Percentiles rank a stretch among this genome's conserved stretches.
These are phyloP conservation scores for Girardinus metallicus DNA, from an alignment of 2,797 vertebrate genomes.

Conservation along the genomic window DNA sequence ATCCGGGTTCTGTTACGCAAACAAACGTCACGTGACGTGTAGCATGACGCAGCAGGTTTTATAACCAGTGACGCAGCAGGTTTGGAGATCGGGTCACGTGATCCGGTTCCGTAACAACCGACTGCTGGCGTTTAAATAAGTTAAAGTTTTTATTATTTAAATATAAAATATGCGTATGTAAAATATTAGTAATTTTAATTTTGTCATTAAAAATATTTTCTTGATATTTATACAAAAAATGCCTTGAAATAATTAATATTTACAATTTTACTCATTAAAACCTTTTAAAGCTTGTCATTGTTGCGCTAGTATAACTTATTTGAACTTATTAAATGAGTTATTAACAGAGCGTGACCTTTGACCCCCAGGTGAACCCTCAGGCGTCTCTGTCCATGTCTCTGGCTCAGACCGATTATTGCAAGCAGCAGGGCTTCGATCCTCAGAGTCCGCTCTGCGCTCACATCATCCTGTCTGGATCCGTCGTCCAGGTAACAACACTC, in stretches of 20 bases:
- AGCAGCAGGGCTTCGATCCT: conserved; percentile 86
- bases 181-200: too few species aligned
- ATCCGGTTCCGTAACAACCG: background rate
- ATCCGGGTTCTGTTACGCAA: background rate
- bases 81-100: conserved; percentile 25
- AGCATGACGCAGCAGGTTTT: conserved; percentile 42
- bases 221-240: too few species aligned
- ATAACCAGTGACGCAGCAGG: conserved; percentile 35
- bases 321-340: background rate
- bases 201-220: too few species aligned
- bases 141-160: too few species aligned
- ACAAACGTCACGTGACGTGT: conserved; percentile 9
- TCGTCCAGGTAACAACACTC: conserved; percentile 82
- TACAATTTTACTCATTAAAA: background rate
- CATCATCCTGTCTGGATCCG: conserved; percentile 87
- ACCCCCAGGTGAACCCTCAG: conserved; percentile 82
- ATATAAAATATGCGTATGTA: too few species aligned
- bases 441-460: conserved; percentile 95
- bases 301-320: too few species aligned
- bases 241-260: too few species aligned
- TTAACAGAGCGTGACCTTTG: background rate
- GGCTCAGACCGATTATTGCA: conserved; percentile 92
- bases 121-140: background rate
- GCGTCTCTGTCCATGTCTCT: conserved; percentile 92
- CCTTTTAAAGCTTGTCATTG: too few species aligned